These are phyloP conservation scores for Tetraneura akinire DNA, from an alignment of 1,140 invertebrate species.

Conservation along the genomic window DNA sequence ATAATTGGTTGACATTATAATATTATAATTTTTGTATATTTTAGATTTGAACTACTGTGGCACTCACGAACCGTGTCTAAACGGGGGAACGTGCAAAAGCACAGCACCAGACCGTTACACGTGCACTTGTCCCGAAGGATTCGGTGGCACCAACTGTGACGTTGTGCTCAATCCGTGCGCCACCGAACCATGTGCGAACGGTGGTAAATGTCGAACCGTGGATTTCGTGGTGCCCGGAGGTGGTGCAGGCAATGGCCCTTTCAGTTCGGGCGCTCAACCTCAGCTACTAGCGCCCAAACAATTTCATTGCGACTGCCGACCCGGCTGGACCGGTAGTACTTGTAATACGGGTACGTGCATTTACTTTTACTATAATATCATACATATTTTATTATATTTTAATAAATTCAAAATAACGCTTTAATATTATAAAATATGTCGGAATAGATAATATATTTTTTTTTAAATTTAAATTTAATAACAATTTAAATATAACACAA, in stretches of 20 bases:
- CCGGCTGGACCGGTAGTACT: conserved; percentile 78
- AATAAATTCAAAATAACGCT: too few species aligned
- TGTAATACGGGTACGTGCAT: conserved; percentile 71
- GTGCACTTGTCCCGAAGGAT: conserved; percentile 88
- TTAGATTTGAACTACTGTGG: conserved; percentile 96
- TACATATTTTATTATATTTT: too few species aligned
- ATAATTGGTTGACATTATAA: too few species aligned
- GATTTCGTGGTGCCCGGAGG: conserved; percentile 73
- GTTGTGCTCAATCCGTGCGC: conserved; percentile 89
- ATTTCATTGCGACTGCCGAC: conserved; percentile 76
- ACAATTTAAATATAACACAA: too few species aligned
- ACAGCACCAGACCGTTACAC: conserved; percentile 89
- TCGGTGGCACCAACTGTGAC: conserved; percentile 88
- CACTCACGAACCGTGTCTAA: conserved; percentile 92
- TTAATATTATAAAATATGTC: too few species aligned
- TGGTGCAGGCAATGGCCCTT: conserved; percentile 58
- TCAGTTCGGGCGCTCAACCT: conserved; percentile 52
- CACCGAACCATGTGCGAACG: conserved; percentile 83
- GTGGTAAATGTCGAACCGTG: conserved; percentile 80
- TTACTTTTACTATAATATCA: too few species aligned
- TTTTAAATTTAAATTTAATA: too few species aligned
- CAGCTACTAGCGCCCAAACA: conserved; percentile 57
- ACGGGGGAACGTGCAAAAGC: conserved; percentile 94
- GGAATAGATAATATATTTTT: too few species aligned
- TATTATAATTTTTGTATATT: conserved; percentile 51